Evolutionary conservation across 2,797 vertebrate species (phyloP).

Genomic region (Danio albolineatus): DNA sequence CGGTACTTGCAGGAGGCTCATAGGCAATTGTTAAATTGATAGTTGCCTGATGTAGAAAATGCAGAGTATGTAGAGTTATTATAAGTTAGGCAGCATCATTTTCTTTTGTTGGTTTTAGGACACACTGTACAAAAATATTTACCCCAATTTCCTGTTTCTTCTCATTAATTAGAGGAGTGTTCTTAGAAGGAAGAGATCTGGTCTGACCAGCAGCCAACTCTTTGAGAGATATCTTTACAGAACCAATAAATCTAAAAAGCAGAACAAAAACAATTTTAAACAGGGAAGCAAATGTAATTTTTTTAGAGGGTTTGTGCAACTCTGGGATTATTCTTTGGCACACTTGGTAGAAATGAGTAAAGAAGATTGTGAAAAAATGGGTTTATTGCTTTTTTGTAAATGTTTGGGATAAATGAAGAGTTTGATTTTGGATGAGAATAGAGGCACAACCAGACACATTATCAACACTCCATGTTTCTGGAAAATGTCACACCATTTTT

Average conservation of each 20-base stretch:
- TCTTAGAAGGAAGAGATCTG: conserved; percentile 85
- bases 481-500: too few species aligned
- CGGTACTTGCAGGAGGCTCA: conserved; percentile 79
- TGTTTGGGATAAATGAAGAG: too few species aligned
- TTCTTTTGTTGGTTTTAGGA: background rate
- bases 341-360: too few species aligned
- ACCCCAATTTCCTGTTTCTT: conserved; percentile 89
- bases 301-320: conserved; percentile 3
- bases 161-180: conserved; percentile 86
- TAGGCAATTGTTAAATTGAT: conserved; percentile 89
- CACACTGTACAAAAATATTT: conserved; percentile 60
- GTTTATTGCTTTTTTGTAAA: too few species aligned
- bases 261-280: background rate
- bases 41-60: conserved; percentile 79
- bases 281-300: background rate
- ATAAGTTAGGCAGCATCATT: background rate
- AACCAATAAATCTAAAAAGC: conserved; percentile 90
- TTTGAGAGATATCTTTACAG: conserved; percentile 83
- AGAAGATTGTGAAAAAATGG: too few species aligned
- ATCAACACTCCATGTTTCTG: too few species aligned
- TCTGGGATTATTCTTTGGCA: background rate
- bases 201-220: conserved; percentile 86
- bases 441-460: too few species aligned
- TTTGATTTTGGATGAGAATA: too few species aligned
- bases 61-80: conserved; percentile 37